Percentiles rank a stretch among this genome's conserved stretches.
Evolutionary conservation across 2,888 invertebrate genomes (phyloP).

Genomic region (Saturnia japonica): DNA sequence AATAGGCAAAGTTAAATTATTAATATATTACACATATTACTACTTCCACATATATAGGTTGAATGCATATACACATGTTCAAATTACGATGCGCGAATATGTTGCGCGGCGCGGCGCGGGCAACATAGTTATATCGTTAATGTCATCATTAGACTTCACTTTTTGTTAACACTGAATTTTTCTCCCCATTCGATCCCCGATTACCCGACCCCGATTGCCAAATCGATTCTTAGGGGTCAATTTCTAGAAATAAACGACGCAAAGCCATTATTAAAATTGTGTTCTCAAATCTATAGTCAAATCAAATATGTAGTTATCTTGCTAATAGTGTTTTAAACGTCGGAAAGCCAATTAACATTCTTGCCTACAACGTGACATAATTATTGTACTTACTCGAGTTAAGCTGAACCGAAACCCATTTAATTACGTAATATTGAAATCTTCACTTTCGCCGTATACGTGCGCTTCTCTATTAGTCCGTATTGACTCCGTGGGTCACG

Average conservation of each 20-base stretch:
- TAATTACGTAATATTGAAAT: conserved; percentile 38
- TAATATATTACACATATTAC: no score
- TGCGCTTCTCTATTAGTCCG: conserved; percentile 12
- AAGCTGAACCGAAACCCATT: conserved; percentile 26
- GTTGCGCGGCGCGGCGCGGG: no score
- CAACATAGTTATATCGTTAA: no score
- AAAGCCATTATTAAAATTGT: background rate
- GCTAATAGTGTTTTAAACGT: conserved; percentile 28
- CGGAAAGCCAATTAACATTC: conserved; percentile 27
- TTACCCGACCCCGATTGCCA: no score
- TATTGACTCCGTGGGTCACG: background rate
- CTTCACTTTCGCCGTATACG: conserved; percentile 37
- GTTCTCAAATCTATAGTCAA: conserved; percentile 22
- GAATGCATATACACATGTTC: no score
- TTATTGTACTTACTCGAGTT: background rate
- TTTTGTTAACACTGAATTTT: no score
- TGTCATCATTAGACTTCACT: no score
- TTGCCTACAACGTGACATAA: conserved; percentile 18
- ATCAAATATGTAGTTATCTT: conserved; percentile 31
- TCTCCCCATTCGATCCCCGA: no score
- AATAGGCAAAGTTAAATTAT: no score
- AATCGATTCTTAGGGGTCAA: no score
- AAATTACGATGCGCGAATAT: no score
- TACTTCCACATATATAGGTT: no score
- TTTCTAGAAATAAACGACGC: background rate